Base-by-base conservation (phyloP, 2,797 vertebrate genomes). In the Thalassophryne amazonica region DNA sequence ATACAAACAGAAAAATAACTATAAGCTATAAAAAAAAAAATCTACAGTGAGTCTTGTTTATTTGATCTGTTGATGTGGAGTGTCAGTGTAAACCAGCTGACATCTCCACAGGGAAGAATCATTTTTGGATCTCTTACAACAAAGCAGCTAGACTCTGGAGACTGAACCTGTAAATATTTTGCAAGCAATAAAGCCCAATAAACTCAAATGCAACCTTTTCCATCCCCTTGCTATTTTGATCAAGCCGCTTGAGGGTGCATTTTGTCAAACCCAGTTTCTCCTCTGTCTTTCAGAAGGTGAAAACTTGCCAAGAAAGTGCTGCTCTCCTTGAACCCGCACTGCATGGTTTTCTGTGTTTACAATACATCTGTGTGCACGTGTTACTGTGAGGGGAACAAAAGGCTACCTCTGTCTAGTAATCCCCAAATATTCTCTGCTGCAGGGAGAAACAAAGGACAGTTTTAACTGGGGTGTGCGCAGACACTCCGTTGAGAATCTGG, bases 391-490 rank as follows among this genome's bases (percentile, higher is more conserved):
- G 56, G n/a, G n/a, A n/a, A n/a, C n/a, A n/a, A n/a, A n/a, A n/a
- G n/a, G n/a, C n/a, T n/a, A n/a, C n/a, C n/a, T n/a, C n/a, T n/a
- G n/a, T n/a, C n/a, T n/a, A n/a, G n/a, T n/a, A n/a, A n/a, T n/a
- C n/a, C n/a, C n/a, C n/a, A n/a, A n/a, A n/a, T n/a, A 0, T 67
- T 65, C 15, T 36, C 10, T 61, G 6, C 90, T 57, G 52, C 91
- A 99, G 97, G 95, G 97, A 16, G 96, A 99, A 84, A 98, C 94
- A 8, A 88, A 94, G 88, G 97, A 99, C 87, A 99, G 93, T 78
- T 99, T 99, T 78, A 98, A 98, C 89, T 99, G 97, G 97, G 97
- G 97, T 5, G 97, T 96, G 7, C 93, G 95, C 30, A 89, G 96
- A 32, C 94, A 91, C 68, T 98, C 96, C 17, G 71, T 89, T 73